A percentile compares a stretch with the other conserved stretches of the same genome.
Evolutionary conservation across 2,888 invertebrate genomes (phyloP).

Genomic region (Eudasyphora cyanicolor): DNA sequence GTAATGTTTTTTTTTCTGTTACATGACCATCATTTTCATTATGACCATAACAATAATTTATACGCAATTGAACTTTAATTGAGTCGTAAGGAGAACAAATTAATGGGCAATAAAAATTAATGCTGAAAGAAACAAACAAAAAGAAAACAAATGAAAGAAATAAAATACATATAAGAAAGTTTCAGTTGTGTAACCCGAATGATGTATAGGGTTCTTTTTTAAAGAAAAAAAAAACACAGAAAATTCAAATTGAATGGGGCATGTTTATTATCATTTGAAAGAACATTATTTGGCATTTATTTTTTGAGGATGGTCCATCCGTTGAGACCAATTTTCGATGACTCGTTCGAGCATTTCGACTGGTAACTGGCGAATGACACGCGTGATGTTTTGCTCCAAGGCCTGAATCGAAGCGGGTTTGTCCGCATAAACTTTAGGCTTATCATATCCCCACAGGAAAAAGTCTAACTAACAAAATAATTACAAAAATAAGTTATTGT

Average conservation of each 20-base stretch:
- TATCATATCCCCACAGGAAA: too few species aligned
- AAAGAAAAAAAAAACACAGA: neutral
- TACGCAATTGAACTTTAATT: neutral
- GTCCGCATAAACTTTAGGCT: too few species aligned
- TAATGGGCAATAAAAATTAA: conserved; percentile 12
- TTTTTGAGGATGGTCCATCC: too few species aligned
- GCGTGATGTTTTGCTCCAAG: too few species aligned
- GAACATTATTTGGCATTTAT: too few species aligned
- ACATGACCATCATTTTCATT: neutral
- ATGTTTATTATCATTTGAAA: too few species aligned
- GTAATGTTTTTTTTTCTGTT: neutral
- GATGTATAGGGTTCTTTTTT: neutral
- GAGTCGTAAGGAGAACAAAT: neutral
- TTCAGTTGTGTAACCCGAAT: neutral
- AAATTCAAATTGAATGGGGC: neutral
- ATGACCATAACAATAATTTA: neutral
- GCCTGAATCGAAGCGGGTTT: too few species aligned
- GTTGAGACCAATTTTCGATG: too few species aligned
- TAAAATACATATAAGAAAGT: neutral
- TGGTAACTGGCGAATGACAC: too few species aligned
- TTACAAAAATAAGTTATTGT: too few species aligned
- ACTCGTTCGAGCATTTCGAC: too few species aligned
- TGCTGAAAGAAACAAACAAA: neutral
- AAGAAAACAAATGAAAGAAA: neutral
- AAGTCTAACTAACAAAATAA: too few species aligned